Evolutionary conservation across 2,113 vertebrate genomes (phyloP), one percentile per base, ranked within the genome.

Genomic region (Geococcyx californianus): DNA sequence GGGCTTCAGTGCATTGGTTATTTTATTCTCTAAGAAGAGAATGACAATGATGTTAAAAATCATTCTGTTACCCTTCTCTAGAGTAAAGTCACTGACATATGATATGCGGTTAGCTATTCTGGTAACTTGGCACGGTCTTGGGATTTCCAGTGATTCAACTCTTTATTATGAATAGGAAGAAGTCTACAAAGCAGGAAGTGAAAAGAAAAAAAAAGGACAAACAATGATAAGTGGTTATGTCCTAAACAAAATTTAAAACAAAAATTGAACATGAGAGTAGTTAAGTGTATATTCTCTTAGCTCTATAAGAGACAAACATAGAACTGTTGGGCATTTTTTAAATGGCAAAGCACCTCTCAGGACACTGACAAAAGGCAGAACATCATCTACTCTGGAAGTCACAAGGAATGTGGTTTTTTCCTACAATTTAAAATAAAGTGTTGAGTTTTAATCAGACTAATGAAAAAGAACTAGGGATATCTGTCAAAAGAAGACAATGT

Each of bases 111-210:
- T 89, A 95, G 85, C 87, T 77, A 52, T 92, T 95, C 89, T 84
- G 76, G 92, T 95, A 92, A 94, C 73, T 89, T 77, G 85, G 90
- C 82, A 89, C 11, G 16, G 84, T 77, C 88, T 90, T 89, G 94
- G 94, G 91, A 97, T 96, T 95, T 97, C 96, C 96, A 97, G 36
- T 87, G 76, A 97, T 94, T 94, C 95, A 96, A 93, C 75, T 95
- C 83, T 75, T 94, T 93, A 80, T 91, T 91, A 59, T 94, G 80
- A 92, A 90, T 84, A 91, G 84, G 82, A 94, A 96, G 94, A 93
- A 93, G 70, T 70, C 70, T 92, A 93, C 68, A 72, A 94, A 96
- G 93, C 91, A 92, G 94, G 91, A 96, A 94, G 90, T 93, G 56
- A 91, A 82, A 94, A 91, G 13, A 75, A 72, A 75, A 83, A 58